phyloP scores from a whole-genome alignment of 2,797 vertebrate species.

The Rhinichthys osculus region DNA sequence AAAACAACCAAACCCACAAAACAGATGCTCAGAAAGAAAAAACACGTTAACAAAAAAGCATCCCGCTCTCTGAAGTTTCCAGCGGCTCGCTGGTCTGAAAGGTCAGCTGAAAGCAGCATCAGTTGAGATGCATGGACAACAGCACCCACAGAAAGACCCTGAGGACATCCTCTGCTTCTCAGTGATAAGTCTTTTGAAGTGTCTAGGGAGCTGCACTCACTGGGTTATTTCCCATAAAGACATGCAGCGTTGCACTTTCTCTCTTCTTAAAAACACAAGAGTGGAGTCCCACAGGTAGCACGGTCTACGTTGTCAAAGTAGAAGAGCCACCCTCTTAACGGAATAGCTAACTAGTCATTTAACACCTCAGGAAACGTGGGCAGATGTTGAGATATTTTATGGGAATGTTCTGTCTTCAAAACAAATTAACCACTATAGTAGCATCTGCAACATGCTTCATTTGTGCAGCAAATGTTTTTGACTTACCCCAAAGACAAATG shows the following conservation, averaged over 20 bases:
- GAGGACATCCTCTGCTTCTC: slow-evolving; percentile 79
- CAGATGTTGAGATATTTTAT: slow-evolving; percentile 21
- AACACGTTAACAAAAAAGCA: slow-evolving; percentile 53
- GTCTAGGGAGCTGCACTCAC: slow-evolving; percentile 68
- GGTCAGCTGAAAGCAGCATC: slow-evolving; percentile 79
- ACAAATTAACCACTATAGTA: neutral
- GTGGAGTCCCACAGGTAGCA: slow-evolving; percentile 41
- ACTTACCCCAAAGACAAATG: neutral
- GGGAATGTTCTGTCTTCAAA: neutral
- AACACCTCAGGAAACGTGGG: neutral
- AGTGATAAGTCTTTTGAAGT: slow-evolving; percentile 82
- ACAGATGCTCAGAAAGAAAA: slow-evolving; percentile 10
- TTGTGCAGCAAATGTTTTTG: neutral
- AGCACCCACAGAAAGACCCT: slow-evolving; percentile 70
- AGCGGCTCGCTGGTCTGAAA: slow-evolving; percentile 69
- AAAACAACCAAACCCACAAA: slow-evolving; percentile 42
- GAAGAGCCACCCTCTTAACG: neutral
- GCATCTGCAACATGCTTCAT: neutral
- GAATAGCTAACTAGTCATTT: neutral
- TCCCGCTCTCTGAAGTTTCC: slow-evolving; percentile 62
- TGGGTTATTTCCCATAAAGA: slow-evolving; percentile 76
- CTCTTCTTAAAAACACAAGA: slow-evolving; percentile 60
- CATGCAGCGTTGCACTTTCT: slow-evolving; percentile 65
- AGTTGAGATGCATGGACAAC: slow-evolving; percentile 79
- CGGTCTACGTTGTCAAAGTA: neutral